Evolutionary conservation across 1,140 invertebrate species (phyloP).

Genomic region (Thaumetopoea pityocampa): DNA sequence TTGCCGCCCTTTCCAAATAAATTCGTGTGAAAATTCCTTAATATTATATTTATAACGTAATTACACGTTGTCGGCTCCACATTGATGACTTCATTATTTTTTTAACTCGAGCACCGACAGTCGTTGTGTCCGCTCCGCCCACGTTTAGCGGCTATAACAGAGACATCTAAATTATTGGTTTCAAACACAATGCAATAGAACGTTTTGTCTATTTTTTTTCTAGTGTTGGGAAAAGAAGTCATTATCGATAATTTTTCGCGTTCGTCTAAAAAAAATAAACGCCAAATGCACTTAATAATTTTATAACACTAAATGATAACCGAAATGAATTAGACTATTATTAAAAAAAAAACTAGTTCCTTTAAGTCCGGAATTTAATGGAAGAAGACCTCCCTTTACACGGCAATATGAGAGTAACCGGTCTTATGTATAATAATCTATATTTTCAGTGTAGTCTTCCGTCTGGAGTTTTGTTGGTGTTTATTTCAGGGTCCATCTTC

Average conservation of each 20-base stretch:
- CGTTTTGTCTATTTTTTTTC: constrained; percentile 9
- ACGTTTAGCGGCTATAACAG: constrained; percentile 49
- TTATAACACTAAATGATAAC: too few species aligned
- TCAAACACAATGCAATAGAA: constrained; percentile 31
- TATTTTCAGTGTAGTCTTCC: too few species aligned
- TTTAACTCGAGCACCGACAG: constrained; percentile 29
- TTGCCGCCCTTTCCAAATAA: constrained; percentile 3
- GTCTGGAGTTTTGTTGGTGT: too few species aligned
- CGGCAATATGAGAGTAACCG: too few species aligned
- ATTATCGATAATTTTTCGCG: constrained; percentile 14
- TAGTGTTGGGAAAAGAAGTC: constrained; percentile 28
- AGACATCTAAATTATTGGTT: constrained; percentile 58
- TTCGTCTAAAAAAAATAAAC: neutral
- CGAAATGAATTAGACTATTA: too few species aligned
- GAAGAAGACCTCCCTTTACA: too few species aligned
- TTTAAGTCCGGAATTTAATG: too few species aligned
- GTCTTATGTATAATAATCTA: too few species aligned
- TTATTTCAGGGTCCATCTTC: too few species aligned
- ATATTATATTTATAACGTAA: constrained; percentile 26
- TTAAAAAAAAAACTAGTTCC: too few species aligned
- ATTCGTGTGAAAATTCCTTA: constrained; percentile 9
- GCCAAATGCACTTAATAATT: constrained; percentile 3
- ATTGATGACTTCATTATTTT: constrained; percentile 54
- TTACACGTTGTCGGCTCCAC: constrained; percentile 13
- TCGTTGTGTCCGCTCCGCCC: constrained; percentile 39